Percentiles rank a stretch among this genome's conserved stretches.
Conservation (phyloP, 2,113 vertebrate genomes). For the Corythoichthys haematopterus region DNA sequence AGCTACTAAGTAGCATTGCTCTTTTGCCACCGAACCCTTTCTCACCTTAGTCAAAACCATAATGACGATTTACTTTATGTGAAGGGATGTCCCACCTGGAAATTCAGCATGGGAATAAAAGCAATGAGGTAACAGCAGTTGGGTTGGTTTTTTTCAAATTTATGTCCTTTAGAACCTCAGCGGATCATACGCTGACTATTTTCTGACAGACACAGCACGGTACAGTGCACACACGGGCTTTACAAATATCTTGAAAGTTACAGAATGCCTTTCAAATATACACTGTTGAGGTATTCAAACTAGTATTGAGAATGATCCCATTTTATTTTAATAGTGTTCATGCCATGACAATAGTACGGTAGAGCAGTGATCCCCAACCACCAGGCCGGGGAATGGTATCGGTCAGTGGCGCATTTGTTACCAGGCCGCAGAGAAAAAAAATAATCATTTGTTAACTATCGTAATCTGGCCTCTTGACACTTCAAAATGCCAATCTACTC, state of each 20-base stretch:
- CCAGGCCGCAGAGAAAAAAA: too few relatives aligned
- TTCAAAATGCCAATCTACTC: too few relatives aligned
- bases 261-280: constrained; percentile 5
- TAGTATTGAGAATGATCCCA: too few relatives aligned
- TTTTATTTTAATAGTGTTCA: too few relatives aligned
- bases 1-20: constrained; percentile 27
- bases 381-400: too few relatives aligned
- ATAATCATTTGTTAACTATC: too few relatives aligned
- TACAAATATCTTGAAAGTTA: not conserved
- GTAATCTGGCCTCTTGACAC: too few relatives aligned
- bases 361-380: too few relatives aligned
- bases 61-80: constrained; percentile 63
- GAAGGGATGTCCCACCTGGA: constrained; percentile 58
- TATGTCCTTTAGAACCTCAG: constrained; percentile 60
- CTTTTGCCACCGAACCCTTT: constrained; percentile 37
- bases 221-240: not conserved
- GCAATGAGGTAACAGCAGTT: constrained; percentile 56
- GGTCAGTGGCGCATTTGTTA: too few relatives aligned
- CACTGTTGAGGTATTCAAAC: not conserved
- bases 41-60: constrained; percentile 53
- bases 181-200: constrained; percentile 58
- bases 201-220: constrained; percentile 18
- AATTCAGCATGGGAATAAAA: constrained; percentile 55
- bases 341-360: too few relatives aligned
- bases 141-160: constrained; percentile 45